These are phyloP conservation scores for Ellobius talpinus DNA, from an alignment of 2,113 vertebrate genomes.

Conservation along the genomic window DNA sequence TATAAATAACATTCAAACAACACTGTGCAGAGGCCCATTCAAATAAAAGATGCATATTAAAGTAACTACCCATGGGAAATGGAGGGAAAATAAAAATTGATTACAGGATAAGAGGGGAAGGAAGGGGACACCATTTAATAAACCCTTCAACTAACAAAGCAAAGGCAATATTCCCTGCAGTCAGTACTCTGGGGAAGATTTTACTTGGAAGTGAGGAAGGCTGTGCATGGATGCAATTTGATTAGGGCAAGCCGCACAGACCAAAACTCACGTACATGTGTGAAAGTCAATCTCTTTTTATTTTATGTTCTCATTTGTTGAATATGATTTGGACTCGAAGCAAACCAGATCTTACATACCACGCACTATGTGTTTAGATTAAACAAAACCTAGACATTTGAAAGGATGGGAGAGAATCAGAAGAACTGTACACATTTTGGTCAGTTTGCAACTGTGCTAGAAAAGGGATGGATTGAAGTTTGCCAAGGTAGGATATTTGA, in stretches of 20 bases:
- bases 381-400: slow-evolving; percentile 62
- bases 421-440: slow-evolving; percentile 41
- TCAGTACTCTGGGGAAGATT: background rate
- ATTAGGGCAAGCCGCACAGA: background rate
- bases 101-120: background rate
- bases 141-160: slow-evolving; percentile 26
- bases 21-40: background rate
- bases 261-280: background rate
- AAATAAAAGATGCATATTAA: slow-evolving; percentile 42
- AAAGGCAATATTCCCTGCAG: background rate
- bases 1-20: slow-evolving; percentile 20
- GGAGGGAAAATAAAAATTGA: background rate
- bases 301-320: background rate
- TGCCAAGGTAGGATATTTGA: slow-evolving; percentile 26
- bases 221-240: background rate
- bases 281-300: background rate
- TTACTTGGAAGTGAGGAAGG: background rate
- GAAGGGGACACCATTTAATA: background rate
- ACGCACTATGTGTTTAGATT: background rate
- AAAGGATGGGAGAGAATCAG: background rate
- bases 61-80: background rate
- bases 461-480: slow-evolving; percentile 44
- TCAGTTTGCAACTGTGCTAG: slow-evolving; percentile 44
- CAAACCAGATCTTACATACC: background rate
- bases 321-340: slow-evolving; percentile 24